Evolutionary conservation across 30 jellyfish, hydroid and myxozoan species (phyloP).

Genomic region (Calvadosia cruxmelitensis): DNA sequence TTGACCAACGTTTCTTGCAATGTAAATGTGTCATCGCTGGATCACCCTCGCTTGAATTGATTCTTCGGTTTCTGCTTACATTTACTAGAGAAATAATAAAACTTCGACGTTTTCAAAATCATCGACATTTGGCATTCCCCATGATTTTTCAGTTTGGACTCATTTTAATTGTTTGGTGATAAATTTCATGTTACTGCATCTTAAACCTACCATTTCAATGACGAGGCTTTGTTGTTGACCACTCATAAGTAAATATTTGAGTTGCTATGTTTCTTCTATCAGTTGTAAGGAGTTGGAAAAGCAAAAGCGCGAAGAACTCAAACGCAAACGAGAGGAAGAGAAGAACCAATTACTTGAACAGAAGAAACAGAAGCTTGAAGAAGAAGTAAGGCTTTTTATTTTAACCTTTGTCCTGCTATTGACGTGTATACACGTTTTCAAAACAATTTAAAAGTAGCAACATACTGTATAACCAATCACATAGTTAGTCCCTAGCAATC

Average conservation of each 20-base stretch:
- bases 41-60: no score
- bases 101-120: not conserved
- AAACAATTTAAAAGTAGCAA: no score
- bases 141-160: not conserved
- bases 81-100: no score
- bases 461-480: no score
- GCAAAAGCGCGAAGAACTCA: slow-evolving; percentile 30
- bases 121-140: no score
- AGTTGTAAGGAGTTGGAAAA: slow-evolving; percentile 32
- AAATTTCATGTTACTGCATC: not conserved
- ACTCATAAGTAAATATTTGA: not conserved
- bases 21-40: no score
- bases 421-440: no score
- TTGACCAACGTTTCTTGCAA: no score
- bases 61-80: no score
- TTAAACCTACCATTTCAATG: no score
- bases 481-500: no score
- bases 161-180: not conserved
- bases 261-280: not conserved
- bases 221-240: not conserved
- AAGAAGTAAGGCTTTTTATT: not conserved
- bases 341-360: slow-evolving; percentile 10
- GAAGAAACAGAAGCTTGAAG: slow-evolving; percentile 22
- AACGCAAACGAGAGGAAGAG: slow-evolving; percentile 32
- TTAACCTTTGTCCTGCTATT: no score